phyloP scores from a whole-genome alignment of 1,140 invertebrate genomes.

The Streblospio benedicti region DNA sequence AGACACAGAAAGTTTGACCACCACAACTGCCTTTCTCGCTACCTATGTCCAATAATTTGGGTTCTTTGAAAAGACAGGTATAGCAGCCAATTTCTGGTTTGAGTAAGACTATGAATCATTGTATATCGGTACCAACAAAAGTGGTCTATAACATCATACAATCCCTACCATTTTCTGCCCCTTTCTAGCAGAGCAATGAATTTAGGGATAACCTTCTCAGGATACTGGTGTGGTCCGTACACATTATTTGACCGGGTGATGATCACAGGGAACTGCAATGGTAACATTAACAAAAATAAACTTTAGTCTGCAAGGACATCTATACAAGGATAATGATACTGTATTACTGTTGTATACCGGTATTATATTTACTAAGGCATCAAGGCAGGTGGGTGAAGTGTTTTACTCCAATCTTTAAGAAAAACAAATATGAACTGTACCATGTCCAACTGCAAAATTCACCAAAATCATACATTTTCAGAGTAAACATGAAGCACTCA shows the following conservation, averaged over 20 bases:
- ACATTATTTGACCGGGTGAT: slow-evolving; percentile 44
- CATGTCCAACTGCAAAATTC: neutral
- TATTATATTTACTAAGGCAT: neutral
- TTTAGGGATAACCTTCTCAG: slow-evolving; percentile 36
- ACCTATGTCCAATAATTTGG: too few species aligned
- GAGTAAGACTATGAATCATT: too few species aligned
- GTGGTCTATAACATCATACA: neutral
- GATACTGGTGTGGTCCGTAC: slow-evolving; percentile 45
- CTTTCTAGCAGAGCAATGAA: slow-evolving; percentile 37
- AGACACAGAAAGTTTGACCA: too few species aligned
- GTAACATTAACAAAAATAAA: neutral
- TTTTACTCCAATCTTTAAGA: too few species aligned
- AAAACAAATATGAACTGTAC: neutral
- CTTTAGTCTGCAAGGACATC: neutral
- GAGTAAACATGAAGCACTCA: too few species aligned
- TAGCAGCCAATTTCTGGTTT: too few species aligned
- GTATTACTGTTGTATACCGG: neutral
- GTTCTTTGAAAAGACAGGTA: too few species aligned
- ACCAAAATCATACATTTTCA: neutral
- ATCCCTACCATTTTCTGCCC: slow-evolving; percentile 25
- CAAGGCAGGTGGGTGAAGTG: too few species aligned
- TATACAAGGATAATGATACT: neutral
- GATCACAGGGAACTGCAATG: slow-evolving; percentile 32
- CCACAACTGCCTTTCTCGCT: too few species aligned
- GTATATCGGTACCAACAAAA: neutral